Evolutionary conservation across 2,113 vertebrate genomes (phyloP).

Genomic region (Pteropus alecto): DNA sequence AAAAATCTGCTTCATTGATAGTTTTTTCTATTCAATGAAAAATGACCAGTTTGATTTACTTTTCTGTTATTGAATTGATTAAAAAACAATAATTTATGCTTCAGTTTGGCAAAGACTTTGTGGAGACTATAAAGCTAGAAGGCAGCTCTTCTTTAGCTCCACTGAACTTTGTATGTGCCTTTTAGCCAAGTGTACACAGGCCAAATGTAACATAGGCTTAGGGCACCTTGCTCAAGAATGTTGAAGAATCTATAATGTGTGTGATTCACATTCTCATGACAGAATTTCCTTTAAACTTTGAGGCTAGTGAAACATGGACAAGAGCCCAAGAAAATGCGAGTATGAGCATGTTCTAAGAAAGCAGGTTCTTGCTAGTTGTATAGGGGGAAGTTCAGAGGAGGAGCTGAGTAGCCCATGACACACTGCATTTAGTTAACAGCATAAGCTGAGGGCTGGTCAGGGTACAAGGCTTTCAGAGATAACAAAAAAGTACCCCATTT

Average conservation of each 20-base stretch:
- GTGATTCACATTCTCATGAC: slow-evolving; percentile 48
- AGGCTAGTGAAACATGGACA: slow-evolving; percentile 23
- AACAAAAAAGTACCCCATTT: background rate
- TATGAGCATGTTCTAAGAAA: background rate
- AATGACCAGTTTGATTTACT: background rate
- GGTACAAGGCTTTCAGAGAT: background rate
- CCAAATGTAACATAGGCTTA: slow-evolving; percentile 41
- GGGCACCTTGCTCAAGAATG: slow-evolving; percentile 45
- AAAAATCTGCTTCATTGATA: background rate
- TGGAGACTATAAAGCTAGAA: background rate
- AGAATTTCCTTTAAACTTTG: slow-evolving; percentile 1
- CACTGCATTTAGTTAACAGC: background rate
- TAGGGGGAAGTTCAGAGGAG: background rate
- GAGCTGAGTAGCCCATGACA: background rate
- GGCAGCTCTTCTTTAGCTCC: background rate
- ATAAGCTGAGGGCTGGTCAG: background rate
- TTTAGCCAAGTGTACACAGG: background rate
- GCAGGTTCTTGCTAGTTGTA: background rate
- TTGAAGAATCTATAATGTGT: background rate
- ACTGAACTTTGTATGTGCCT: background rate
- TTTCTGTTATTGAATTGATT: background rate
- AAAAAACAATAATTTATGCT: background rate
- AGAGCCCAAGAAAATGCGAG: slow-evolving; percentile 33
- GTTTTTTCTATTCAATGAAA: background rate
- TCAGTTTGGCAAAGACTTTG: background rate